These are phyloP conservation scores for Cyprinella venusta DNA, from an alignment of 2,797 vertebrate genomes.

Conservation along the genomic window DNA sequence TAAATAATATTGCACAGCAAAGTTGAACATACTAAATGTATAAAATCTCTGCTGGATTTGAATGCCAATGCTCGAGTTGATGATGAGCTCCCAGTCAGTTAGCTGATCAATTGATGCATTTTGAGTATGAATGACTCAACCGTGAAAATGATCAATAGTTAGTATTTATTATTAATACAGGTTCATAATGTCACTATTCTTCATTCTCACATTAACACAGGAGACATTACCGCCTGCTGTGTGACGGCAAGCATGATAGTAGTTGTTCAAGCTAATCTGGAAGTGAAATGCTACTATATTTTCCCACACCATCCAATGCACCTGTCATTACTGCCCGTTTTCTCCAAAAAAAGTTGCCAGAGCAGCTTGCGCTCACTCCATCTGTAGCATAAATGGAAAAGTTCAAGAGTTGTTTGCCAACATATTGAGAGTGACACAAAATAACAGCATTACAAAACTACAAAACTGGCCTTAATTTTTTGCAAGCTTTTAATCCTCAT, in stretches of 20 bases:
- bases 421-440: constrained; percentile 23
- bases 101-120: constrained; percentile 19
- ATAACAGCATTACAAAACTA: constrained; percentile 27
- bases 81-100: constrained; percentile 29
- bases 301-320: neutral
- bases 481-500: constrained; percentile 19
- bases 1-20: constrained; percentile 11
- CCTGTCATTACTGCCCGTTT: constrained; percentile 3
- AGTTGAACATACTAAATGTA: constrained; percentile 8
- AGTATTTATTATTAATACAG: constrained; percentile 35
- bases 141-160: constrained; percentile 34
- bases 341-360: neutral
- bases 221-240: neutral
- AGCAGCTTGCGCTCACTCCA: constrained; percentile 5
- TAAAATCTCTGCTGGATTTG: constrained; percentile 4
- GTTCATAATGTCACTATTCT: constrained; percentile 15
- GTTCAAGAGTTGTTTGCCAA: constrained; percentile 12
- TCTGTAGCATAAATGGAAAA: neutral
- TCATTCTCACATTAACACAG: constrained; percentile 32
- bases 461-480: constrained; percentile 8
- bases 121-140: constrained; percentile 32
- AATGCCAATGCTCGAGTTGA: neutral
- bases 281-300: constrained; percentile 33
- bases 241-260: neutral
- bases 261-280: constrained; percentile 24